Conservation (phyloP, 1,140 invertebrate genomes). For the Octopus sinensis region DNA sequence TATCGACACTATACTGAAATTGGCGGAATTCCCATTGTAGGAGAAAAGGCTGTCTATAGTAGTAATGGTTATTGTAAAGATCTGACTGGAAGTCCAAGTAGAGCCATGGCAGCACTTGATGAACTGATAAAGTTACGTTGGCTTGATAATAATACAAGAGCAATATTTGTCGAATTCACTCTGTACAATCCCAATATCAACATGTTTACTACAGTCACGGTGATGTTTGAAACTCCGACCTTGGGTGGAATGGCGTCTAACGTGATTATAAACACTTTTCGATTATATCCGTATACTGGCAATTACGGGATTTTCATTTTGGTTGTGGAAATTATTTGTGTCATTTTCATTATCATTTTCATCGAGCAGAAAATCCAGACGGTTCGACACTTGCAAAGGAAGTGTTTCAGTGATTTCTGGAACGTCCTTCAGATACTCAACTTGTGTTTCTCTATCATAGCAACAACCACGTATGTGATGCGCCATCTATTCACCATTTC, state of each 20-base stretch:
- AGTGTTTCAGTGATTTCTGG: constrained; percentile 55
- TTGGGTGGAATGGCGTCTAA: constrained; percentile 31
- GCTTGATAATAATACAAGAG: constrained; percentile 59
- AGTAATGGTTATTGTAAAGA: constrained; percentile 61
- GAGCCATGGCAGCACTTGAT: constrained; percentile 44
- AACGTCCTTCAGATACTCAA: constrained; percentile 39
- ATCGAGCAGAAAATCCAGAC: constrained; percentile 31
- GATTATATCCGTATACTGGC: constrained; percentile 46
- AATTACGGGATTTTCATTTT: constrained; percentile 50
- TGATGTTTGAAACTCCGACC: constrained; percentile 40
- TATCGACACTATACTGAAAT: constrained; percentile 34
- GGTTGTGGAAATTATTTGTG: constrained; percentile 42
- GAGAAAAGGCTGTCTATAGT: constrained; percentile 56
- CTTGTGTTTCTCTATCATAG: constrained; percentile 31
- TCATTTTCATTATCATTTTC: constrained; percentile 47
- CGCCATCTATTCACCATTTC: constrained; percentile 34
- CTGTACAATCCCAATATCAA: constrained; percentile 59
- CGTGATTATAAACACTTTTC: constrained; percentile 33
- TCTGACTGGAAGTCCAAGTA: constrained; percentile 48
- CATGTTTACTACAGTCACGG: constrained; percentile 41
- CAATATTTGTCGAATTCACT: constrained; percentile 61
- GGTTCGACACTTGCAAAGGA: constrained; percentile 29
- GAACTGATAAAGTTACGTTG: constrained; percentile 53
- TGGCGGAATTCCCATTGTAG: constrained; percentile 49
- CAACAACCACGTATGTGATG: constrained; percentile 40